Evolutionary conservation across 2,888 invertebrate genomes (phyloP), one percentile per base, ranked within the genome.

Genomic region (Aleiodes leptofemur): DNA sequence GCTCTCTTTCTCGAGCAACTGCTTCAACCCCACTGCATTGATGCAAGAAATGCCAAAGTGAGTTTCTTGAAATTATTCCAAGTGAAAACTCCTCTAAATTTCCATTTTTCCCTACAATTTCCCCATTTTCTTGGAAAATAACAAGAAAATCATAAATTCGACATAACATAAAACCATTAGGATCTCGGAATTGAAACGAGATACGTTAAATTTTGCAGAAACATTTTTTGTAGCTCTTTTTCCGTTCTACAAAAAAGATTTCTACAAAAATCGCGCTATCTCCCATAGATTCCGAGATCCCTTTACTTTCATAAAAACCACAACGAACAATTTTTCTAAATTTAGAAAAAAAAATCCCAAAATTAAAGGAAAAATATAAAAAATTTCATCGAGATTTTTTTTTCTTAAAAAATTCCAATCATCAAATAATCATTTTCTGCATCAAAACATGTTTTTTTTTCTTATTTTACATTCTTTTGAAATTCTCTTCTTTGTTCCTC

Each of bases 1-100:
- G 90, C 91, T 77, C 86, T 90, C n/a, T 91, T 93, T 43, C 83
- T 92, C n/a, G 90, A 90, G 75, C 90, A 91, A 77, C 84, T 93
- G 55, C 87, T 91, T 72, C 91, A 91, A 69, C 90, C 91, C 0
- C 86, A 88, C 48, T 89, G 89, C 72, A 79, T 89, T 61, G 84
- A 82, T 31, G 88, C 89, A 11, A 84, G 86, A 76, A 89, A 89
- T 72, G 87, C 89, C 0, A 89, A 87, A 83, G 89, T 89, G 68
- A 66, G 55, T 66, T 66, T 53, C 9, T 9, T 3, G 3, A 9
- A 43, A 43, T 9, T 43, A 43, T 43, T 43, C 43, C 43, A 9
- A 34, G 34, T 34, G 34, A 6, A 34, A 34, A 6, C 4, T 34
- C 34, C 34, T 34, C 34, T 34, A 0, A 34, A 34, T 34, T 34